Base-by-base conservation (phyloP, 2,113 vertebrate species). In the Paramormyrops kingsleyae region DNA sequence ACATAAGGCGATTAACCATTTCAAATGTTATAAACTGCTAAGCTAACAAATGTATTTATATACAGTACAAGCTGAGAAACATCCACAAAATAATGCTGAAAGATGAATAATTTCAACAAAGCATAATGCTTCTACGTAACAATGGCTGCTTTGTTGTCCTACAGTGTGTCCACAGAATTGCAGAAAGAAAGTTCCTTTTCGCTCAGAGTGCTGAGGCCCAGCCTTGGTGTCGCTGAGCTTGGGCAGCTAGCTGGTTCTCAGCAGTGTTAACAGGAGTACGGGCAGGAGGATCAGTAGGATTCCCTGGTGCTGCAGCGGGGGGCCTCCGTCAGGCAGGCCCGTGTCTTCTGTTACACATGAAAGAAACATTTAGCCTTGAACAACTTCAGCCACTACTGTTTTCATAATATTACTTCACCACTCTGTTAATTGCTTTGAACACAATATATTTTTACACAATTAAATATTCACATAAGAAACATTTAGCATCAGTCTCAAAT, bases 191-290 rank as follows among this genome's bases (percentile, higher is more conserved):
- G 39, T 86, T 50, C 5, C 47, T 12, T 50, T 21, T 86, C 0
- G 7, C 12, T 15, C 19, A 50, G 24, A 50, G 83, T 39, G 13
- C 19, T 6, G 83, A 27, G 46, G 5, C 27, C n/a, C 24, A 42
- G 8, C 3, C 44, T 15, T 5, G 10, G 7, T 31, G 6, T 46
- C 2, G 13, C 44, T 15, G 62, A 31, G 46, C n/a, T 3, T 6
- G 70, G 5, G 27, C 70, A 49, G 39, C 42, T 88, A 88, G 62
- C 62, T 88, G 62, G 17, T 49, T 0, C 12, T 31, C 77, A 92
- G 5, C 39, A 80, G 86, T 83, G 90, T 90, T 31, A 91, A 46
- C 17, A 95, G 49, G 5, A 93, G 89, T 80, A 87, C 85, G 4
- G 90, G n/a, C 24, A 90, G 6, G 3, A 92, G 87, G 50, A 92